A percentile compares a stretch with the other conserved stretches of the same genome.
phyloP scores from a whole-genome alignment of 2,888 invertebrate species.

The Eubasilissa splendida region DNA sequence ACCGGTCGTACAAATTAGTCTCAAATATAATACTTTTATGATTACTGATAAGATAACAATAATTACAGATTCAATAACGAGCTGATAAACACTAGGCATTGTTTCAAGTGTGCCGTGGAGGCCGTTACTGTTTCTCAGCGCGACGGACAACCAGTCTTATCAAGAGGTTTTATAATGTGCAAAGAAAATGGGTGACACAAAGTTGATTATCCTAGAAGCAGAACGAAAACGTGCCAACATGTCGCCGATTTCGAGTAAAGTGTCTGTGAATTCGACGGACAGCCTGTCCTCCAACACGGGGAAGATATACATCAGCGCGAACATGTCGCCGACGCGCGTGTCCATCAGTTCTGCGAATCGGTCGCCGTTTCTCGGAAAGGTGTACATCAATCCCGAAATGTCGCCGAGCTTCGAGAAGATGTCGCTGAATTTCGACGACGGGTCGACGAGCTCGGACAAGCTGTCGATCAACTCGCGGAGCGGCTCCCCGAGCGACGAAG shows the following conservation, averaged over 20 bases:
- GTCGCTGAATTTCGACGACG: constrained; percentile 42
- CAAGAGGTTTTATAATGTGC: constrained; percentile 22
- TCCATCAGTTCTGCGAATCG: constrained; percentile 32
- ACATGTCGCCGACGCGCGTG: constrained; percentile 31
- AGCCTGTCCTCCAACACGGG: constrained; percentile 42
- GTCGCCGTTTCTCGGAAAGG: constrained; percentile 42
- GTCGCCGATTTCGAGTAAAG: constrained; percentile 37
- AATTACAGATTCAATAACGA: no score
- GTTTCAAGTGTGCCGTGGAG: no score
- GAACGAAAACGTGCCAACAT: constrained; percentile 31
- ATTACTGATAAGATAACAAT: no score
- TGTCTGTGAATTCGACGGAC: constrained; percentile 39
- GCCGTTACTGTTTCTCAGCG: no score
- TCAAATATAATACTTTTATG: no score
- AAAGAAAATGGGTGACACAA: constrained; percentile 47
- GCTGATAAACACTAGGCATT: no score
- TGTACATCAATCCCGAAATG: constrained; percentile 43
- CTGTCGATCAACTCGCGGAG: constrained; percentile 41
- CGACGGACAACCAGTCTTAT: no score
- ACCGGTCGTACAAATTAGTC: no score
- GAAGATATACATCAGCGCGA: constrained; percentile 39
- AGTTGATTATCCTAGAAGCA: constrained; percentile 23
- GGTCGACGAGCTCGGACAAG: constrained; percentile 43
- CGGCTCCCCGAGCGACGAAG: constrained; percentile 5
- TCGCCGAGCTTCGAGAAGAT: constrained; percentile 45